phyloP scores from a whole-genome alignment of 2,888 invertebrate genomes.

The Apantesis nais region DNA sequence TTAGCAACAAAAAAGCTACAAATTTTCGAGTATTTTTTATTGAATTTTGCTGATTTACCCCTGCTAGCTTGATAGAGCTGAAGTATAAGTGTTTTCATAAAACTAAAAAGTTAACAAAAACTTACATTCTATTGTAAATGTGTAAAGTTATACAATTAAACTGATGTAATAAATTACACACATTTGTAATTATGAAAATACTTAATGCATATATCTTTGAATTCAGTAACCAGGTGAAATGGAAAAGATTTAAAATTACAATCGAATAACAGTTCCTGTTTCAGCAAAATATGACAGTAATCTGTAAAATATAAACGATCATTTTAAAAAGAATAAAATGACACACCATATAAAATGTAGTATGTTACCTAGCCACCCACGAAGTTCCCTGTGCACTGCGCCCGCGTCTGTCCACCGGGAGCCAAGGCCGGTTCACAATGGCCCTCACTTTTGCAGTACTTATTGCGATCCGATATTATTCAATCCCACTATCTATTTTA shows the following conservation, averaged over 20 bases:
- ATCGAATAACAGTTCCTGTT: conserved; percentile 10
- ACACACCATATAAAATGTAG: conserved; percentile 34
- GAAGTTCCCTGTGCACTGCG: conserved; percentile 56
- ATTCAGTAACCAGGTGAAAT: conserved; percentile 16
- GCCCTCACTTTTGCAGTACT: conserved; percentile 70
- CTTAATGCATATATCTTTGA: neutral
- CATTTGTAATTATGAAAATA: neutral
- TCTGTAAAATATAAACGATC: conserved; percentile 35
- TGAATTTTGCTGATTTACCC: too few relatives aligned
- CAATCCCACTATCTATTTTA: conserved; percentile 79
- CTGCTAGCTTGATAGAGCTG: too few relatives aligned
- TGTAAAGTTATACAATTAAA: neutral
- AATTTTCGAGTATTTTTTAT: too few relatives aligned
- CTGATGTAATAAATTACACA: neutral
- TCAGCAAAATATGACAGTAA: conserved; percentile 24
- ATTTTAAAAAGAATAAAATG: conserved; percentile 36
- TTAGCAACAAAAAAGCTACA: too few relatives aligned
- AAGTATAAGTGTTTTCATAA: neutral
- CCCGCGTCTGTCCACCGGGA: conserved; percentile 59
- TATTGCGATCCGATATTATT: conserved; percentile 79
- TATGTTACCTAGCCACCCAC: conserved; percentile 65
- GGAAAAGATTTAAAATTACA: conserved; percentile 17
- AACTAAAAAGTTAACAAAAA: neutral
- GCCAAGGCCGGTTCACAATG: conserved; percentile 79
- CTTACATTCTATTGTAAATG: neutral